Percentiles rank a stretch among this genome's conserved stretches.
phyloP scores from a whole-genome alignment of 2,113 vertebrate species.

The Mohoua ochrocephala region DNA sequence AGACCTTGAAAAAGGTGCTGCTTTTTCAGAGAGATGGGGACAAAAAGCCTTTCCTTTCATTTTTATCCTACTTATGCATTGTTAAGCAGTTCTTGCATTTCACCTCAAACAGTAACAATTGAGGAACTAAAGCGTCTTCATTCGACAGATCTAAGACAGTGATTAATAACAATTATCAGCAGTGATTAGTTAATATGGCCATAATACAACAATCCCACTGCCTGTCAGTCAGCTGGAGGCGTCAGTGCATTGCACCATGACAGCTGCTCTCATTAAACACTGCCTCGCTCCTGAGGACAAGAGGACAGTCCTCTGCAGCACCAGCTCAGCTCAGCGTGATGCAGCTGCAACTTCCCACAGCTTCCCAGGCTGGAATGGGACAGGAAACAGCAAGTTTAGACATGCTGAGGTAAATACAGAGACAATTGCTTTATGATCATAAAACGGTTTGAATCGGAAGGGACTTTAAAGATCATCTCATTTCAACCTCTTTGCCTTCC shows the following conservation, averaged over 20 bases:
- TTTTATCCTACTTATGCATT: background rate
- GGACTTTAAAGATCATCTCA: background rate
- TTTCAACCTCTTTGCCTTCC: background rate
- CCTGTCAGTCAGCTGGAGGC: background rate
- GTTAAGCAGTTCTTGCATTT: background rate
- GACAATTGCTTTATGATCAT: background rate
- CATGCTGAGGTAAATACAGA: background rate
- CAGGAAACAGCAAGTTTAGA: background rate
- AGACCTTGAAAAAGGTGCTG: background rate
- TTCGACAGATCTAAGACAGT: background rate
- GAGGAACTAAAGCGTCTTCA: background rate
- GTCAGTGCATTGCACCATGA: background rate
- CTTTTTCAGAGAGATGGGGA: background rate
- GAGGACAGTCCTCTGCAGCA: background rate
- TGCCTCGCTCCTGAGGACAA: background rate
- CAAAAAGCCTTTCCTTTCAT: background rate
- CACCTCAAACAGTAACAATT: background rate
- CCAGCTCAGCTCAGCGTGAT: background rate
- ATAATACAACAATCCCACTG: constrained; percentile 17
- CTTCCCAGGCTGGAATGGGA: background rate
- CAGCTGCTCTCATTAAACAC: background rate
- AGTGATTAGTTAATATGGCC: background rate
- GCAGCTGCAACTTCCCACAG: background rate
- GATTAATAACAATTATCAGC: constrained; percentile 20
- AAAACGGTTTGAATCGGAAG: background rate